Conservation (phyloP, 2,888 invertebrate species). For the Morinoia aosen region DNA sequence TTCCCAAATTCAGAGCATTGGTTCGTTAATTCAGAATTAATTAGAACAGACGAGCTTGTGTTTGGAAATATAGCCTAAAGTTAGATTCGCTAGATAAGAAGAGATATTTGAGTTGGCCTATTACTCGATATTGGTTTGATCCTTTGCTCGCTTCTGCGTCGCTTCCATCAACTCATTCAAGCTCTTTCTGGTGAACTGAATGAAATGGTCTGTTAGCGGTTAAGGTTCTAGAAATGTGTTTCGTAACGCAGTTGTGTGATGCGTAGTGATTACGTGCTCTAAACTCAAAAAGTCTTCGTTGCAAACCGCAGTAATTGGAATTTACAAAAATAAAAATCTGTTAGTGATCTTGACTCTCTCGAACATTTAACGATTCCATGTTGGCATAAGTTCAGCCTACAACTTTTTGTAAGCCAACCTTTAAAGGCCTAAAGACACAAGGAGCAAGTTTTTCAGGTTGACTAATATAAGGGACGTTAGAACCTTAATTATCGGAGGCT, state of each 20-base stretch:
- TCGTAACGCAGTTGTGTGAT: not conserved
- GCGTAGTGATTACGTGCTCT: not conserved
- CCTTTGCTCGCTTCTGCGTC: no score
- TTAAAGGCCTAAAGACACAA: not conserved
- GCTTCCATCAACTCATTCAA: not conserved
- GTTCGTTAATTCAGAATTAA: no score
- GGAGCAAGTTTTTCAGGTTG: not conserved
- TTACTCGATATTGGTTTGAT: no score
- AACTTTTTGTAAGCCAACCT: not conserved
- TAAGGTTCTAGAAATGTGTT: not conserved
- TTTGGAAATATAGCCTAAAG: no score
- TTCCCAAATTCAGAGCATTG: no score
- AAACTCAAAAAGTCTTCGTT: not conserved
- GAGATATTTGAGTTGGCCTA: no score
- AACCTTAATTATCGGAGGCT: not conserved
- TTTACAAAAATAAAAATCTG: not conserved
- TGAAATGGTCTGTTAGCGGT: not conserved
- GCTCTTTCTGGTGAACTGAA: not conserved
- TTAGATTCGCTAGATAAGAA: no score
- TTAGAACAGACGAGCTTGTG: no score
- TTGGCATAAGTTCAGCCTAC: not conserved
- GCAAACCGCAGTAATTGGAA: not conserved
- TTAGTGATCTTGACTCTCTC: not conserved
- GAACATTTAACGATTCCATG: not conserved
- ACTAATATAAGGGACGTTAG: not conserved